Base-by-base conservation (phyloP, 1,140 invertebrate species). In the Cydia fagiglandana region DNA sequence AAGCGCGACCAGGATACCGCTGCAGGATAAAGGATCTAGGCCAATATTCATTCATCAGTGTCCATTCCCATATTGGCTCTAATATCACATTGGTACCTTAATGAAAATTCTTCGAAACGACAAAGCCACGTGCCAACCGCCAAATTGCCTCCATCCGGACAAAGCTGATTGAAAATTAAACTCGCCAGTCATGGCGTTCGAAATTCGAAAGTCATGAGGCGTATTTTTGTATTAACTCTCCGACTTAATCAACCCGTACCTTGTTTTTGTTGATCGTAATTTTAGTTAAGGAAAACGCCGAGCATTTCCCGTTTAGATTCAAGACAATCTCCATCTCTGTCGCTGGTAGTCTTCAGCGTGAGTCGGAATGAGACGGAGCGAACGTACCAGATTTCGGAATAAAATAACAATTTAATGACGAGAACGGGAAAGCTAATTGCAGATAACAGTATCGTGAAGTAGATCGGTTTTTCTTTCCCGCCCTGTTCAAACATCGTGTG, bases 241-340 rank as follows among this genome's bases (percentile, higher is more conserved):
- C 20, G 56, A 61, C 20, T 61, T 61, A 61, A 61, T 61, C 56
- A 61, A 61, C 56, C 20, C 56, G 56, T 24, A 24, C 56, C 56
- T 61, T 61, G 56, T 61, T 61, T 61, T 61, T 61, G 56, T 61
- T 61, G 56, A 61, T 61, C 56, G 56, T 61, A 61, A 61, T 61
- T 61, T 61, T 61, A 61, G 56, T 61, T 61, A 61, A 61, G 56
- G 20, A 61, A 61, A 61, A 61, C 56, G 53, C 53, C 53, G 7
- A 24, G 53, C 15, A 61, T 61, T 61, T 61, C 17, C 53, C 17
- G 5, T 61, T 61, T 24, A 20, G 6, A 24, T 61, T 24, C 2
- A 12, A 61, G 56, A n/a, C 56, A 61, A 61, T 61, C 6, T 61
- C 56, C 20, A 2, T 61, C 56, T 61, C 56, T 61, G 56, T 24